Conservation (phyloP, 2,113 vertebrate species). For the Gallinago jamesoni region DNA sequence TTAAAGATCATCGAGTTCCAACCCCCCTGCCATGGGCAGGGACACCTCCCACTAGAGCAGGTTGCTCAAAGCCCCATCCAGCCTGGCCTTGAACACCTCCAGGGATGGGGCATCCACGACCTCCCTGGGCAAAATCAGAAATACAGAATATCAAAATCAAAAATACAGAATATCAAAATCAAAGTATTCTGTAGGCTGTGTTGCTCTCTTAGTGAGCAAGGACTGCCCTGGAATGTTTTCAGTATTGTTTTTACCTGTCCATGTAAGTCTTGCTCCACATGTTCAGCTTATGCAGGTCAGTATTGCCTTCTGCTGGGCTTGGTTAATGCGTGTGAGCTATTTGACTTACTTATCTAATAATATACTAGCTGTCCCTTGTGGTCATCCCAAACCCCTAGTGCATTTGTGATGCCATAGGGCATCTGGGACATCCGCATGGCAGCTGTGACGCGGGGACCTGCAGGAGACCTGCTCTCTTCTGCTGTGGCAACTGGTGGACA, state of each 20-base stretch:
- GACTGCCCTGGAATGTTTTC: background rate
- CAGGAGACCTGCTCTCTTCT: background rate
- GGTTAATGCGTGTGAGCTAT: rapidly evolving
- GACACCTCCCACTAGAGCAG: too few species aligned
- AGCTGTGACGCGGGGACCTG: background rate
- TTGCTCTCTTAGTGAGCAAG: background rate
- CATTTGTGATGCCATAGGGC: background rate
- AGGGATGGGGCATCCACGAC: too few species aligned
- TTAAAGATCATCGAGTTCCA: too few species aligned
- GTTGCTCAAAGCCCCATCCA: too few species aligned
- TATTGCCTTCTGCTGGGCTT: background rate
- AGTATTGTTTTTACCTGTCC: background rate
- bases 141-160: background rate
- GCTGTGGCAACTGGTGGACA: background rate
- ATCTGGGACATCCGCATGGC: background rate
- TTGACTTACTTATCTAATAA: background rate
- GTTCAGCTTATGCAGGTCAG: background rate
- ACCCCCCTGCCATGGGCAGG: too few species aligned
- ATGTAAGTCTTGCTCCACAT: background rate
- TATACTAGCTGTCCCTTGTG: background rate
- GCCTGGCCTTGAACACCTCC: too few species aligned
- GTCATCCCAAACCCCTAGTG: background rate
- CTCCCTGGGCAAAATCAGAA: too few species aligned
- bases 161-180: background rate
- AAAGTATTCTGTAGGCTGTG: background rate